Conservation (phyloP, 2,113 vertebrate genomes). For the Neolamprologus cancellatus region DNA sequence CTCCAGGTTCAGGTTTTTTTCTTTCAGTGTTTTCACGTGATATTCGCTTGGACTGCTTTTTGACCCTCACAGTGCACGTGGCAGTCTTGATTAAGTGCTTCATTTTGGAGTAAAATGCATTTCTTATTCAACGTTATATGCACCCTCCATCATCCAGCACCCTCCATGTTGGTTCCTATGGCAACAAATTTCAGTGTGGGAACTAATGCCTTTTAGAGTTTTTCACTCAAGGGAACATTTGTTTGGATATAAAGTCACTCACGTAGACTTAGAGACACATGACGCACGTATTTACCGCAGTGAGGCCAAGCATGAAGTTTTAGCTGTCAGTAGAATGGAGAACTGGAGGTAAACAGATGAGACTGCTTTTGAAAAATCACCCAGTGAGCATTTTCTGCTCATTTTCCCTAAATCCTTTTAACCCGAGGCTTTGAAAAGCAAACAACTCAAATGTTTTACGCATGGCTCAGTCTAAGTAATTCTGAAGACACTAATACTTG, state of each 20-base stretch:
- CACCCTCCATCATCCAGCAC: background rate
- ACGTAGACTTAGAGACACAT: background rate
- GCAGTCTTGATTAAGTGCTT: constrained; percentile 34
- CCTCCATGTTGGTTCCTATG: constrained; percentile 39
- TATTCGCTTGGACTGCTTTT: background rate
- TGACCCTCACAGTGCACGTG: background rate
- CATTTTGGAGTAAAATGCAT: background rate
- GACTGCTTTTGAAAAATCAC: background rate
- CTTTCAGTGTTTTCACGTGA: background rate
- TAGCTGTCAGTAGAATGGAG: background rate
- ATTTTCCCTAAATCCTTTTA: constrained; percentile 33
- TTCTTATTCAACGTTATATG: background rate
- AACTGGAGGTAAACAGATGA: constrained; percentile 5
- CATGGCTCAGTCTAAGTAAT: background rate
- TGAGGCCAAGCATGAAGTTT: background rate
- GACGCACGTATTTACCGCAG: background rate
- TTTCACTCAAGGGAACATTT: background rate
- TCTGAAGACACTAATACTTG: background rate
- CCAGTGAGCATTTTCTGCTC: background rate
- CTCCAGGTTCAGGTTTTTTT: background rate
- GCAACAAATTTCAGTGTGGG: constrained; percentile 10
- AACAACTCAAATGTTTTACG: constrained; percentile 34
- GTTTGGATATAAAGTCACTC: background rate
- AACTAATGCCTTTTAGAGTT: background rate
- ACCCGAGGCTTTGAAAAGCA: background rate